A percentile compares a stretch with the other conserved stretches of the same genome.
phyloP scores from a whole-genome alignment of 2,888 invertebrate species.

The Asteroscopus sphinx region DNA sequence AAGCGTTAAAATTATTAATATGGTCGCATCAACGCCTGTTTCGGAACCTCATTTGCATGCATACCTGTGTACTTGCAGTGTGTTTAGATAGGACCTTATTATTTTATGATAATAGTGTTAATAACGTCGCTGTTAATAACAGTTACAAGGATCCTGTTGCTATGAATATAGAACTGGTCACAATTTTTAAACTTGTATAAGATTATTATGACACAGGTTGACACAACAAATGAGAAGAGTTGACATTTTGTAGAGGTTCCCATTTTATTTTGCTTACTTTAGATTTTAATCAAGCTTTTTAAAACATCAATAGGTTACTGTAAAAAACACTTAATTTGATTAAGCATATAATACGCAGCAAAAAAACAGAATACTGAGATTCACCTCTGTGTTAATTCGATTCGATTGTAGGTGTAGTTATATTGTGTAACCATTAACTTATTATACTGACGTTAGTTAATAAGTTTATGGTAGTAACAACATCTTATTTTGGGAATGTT shows the following conservation, averaged over 20 bases:
- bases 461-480: too few species aligned
- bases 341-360: too few species aligned
- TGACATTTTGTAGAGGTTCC: background rate
- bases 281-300: conserved; percentile 10
- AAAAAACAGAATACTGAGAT: too few species aligned
- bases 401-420: too few species aligned
- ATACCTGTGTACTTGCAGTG: conserved; percentile 47
- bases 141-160: conserved; percentile 58
- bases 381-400: too few species aligned
- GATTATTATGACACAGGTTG: conserved; percentile 33
- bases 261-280: conserved; percentile 10
- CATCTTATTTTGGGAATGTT: too few species aligned
- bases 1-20: conserved; percentile 83
- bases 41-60: conserved; percentile 74
- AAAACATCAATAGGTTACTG: background rate
- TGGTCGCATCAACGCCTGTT: conserved; percentile 68
- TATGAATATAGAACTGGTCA: conserved; percentile 63
- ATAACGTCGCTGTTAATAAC: conserved; percentile 61
- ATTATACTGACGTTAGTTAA: too few species aligned
- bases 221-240: conserved; percentile 31
- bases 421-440: too few species aligned
- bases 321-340: too few species aligned
- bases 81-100: conserved; percentile 78
- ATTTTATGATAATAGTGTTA: conserved; percentile 75
- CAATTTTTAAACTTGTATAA: conserved; percentile 65